A percentile compares a stretch with the other conserved stretches of the same genome.
phyloP scores from a whole-genome alignment of 1,140 invertebrate genomes.

The Drosophila sp. region DNA sequence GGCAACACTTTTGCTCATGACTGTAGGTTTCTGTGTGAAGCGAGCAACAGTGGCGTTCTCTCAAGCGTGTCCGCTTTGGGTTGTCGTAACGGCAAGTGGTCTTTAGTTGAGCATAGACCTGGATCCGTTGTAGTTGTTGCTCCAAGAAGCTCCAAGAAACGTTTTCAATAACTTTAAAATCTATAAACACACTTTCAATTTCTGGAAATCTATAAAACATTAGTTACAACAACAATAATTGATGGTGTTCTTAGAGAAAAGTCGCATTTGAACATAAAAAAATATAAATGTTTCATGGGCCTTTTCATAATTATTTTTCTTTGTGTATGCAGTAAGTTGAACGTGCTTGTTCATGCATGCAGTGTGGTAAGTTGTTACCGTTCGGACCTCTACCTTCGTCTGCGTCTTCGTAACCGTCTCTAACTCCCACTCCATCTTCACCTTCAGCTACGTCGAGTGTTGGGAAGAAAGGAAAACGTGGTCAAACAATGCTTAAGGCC shows the following conservation, averaged over 20 bases:
- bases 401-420: no score
- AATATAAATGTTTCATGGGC: neutral
- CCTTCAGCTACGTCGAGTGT: slow-evolving; percentile 1
- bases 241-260: neutral
- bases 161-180: neutral
- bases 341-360: slow-evolving; percentile 48
- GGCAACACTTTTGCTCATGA: no score
- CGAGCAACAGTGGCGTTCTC: slow-evolving; percentile 51
- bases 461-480: slow-evolving; percentile 33
- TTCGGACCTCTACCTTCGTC: slow-evolving; percentile 43
- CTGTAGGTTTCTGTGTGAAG: slow-evolving; percentile 7
- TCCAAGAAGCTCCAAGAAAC: slow-evolving; percentile 3
- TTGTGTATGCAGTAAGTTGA: slow-evolving; percentile 21
- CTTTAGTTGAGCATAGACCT: slow-evolving; percentile 75
- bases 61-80: slow-evolving; percentile 68
- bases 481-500: slow-evolving; percentile 77
- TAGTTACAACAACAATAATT: neutral
- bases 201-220: neutral
- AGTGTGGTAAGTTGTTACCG: slow-evolving; percentile 46
- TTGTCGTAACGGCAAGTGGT: slow-evolving; percentile 70
- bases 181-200: neutral
- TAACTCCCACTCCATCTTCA: slow-evolving; percentile 9
- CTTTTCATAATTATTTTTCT: slow-evolving; percentile 4
- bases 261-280: neutral
- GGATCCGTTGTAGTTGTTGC: slow-evolving; percentile 49